phyloP scores from a whole-genome alignment of 2,888 invertebrate species.

The Drosophila sordidapex region DNA sequence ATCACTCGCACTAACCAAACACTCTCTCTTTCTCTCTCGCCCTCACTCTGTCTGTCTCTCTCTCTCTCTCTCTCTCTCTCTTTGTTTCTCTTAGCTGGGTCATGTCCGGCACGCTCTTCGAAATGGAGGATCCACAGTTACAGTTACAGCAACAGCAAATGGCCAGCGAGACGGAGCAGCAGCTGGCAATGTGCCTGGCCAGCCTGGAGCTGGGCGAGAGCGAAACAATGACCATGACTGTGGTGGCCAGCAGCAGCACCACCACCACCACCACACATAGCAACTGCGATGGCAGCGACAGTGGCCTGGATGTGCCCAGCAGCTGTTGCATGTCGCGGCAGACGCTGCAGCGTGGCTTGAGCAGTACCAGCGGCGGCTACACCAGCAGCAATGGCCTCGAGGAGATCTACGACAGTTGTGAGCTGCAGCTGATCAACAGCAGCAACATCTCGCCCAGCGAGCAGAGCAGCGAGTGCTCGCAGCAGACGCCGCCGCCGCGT shows the following conservation, averaged over 20 bases:
- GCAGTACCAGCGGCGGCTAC: constrained; percentile 88
- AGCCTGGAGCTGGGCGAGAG: constrained; percentile 75
- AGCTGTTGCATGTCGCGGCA: constrained; percentile 77
- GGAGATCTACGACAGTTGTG: constrained; percentile 79
- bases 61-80: constrained; percentile 9
- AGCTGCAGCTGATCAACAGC: constrained; percentile 57
- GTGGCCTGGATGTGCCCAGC: constrained; percentile 90
- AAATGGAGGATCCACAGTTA: constrained; percentile 58
- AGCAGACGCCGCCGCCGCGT: constrained; percentile 63
- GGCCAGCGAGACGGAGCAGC: constrained; percentile 50
- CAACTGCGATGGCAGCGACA: constrained; percentile 90
- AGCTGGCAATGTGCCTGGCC: constrained; percentile 69
- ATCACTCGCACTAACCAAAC: constrained; percentile 52
- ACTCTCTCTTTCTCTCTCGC: constrained; percentile 5
- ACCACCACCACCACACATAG: constrained; percentile 35
- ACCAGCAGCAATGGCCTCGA: constrained; percentile 86
- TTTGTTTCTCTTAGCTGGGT: constrained; percentile 40
- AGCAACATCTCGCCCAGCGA: constrained; percentile 86
- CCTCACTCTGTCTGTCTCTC: constrained; percentile 5
- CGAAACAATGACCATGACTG: constrained; percentile 23
- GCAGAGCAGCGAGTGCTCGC: constrained; percentile 91
- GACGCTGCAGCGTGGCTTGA: constrained; percentile 86
- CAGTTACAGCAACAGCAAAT: constrained; percentile 51
- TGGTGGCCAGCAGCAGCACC: constrained; percentile 26
- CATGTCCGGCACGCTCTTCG: constrained; percentile 69